Conservation (phyloP, 2,888 invertebrate genomes). For the Amblyteles armatorius region DNA sequence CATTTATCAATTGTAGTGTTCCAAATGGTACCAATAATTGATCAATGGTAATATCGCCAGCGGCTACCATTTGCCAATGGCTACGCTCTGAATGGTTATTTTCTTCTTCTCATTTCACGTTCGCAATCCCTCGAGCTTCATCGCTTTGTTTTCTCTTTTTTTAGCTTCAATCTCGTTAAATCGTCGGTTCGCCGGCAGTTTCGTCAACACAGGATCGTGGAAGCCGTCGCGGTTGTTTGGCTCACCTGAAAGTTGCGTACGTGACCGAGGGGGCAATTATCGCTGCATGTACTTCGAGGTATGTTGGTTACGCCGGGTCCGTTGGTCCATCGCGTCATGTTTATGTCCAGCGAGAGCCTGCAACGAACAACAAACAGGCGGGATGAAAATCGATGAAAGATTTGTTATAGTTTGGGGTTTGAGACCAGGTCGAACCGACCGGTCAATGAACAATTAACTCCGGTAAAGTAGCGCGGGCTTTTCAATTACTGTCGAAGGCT, state of each 20-base stretch:
- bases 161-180: not conserved
- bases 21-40: too few species aligned
- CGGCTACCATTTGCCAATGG: too few species aligned
- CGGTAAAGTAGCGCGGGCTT: too few species aligned
- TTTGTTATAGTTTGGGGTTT: not conserved
- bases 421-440: too few species aligned
- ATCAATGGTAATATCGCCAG: too few species aligned
- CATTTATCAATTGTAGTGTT: too few species aligned
- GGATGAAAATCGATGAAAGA: conserved; percentile 10
- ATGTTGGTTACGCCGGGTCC: conserved; percentile 82
- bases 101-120: not conserved
- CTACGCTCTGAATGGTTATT: not conserved
- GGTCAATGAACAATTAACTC: too few species aligned
- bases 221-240: not conserved
- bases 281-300: conserved; percentile 88
- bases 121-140: not conserved
- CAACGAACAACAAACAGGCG: conserved; percentile 57
- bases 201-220: not conserved
- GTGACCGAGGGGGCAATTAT: conserved; percentile 87
- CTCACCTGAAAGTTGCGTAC: conserved; percentile 87
- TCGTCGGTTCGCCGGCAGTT: not conserved
- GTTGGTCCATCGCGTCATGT: conserved; percentile 84
- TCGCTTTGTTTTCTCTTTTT: not conserved
- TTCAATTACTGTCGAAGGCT: too few species aligned
- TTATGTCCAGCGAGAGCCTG: conserved; percentile 85